Evolutionary conservation across 2,113 vertebrate genomes (phyloP).

Genomic region (Dromas ardeola): DNA sequence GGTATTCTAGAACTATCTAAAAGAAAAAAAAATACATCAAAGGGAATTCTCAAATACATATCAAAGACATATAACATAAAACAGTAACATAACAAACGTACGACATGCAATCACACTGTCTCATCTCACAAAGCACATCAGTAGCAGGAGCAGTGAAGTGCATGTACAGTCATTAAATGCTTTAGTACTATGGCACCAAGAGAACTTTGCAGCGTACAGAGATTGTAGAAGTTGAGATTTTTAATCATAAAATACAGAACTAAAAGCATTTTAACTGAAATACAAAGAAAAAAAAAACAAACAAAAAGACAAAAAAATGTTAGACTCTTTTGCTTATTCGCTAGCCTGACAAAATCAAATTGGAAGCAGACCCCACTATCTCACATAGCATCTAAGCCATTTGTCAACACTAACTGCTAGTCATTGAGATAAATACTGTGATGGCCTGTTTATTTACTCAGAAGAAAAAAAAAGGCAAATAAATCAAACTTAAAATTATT

Average conservation of each 20-base stretch:
- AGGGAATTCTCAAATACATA: neutral
- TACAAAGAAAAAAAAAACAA: neutral
- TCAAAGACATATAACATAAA: neutral
- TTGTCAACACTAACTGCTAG: neutral
- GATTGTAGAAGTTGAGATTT: neutral
- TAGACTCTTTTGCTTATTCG: neutral
- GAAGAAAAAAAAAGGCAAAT: neutral
- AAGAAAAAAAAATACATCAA: neutral
- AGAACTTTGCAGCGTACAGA: neutral
- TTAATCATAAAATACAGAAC: neutral
- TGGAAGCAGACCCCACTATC: neutral
- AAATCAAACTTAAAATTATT: neutral
- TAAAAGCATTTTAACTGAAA: neutral
- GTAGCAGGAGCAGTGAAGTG: neutral
- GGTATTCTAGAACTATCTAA: neutral
- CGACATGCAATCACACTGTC: neutral
- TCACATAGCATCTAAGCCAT: neutral
- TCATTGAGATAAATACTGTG: neutral
- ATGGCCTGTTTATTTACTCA: neutral
- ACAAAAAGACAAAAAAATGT: neutral
- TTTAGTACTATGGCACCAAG: neutral
- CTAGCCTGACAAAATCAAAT: neutral
- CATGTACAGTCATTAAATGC: neutral
- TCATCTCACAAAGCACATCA: neutral
- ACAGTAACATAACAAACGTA: neutral